Conservation (phyloP, 2,797 vertebrate species). For the Novumbra hubbsi region DNA sequence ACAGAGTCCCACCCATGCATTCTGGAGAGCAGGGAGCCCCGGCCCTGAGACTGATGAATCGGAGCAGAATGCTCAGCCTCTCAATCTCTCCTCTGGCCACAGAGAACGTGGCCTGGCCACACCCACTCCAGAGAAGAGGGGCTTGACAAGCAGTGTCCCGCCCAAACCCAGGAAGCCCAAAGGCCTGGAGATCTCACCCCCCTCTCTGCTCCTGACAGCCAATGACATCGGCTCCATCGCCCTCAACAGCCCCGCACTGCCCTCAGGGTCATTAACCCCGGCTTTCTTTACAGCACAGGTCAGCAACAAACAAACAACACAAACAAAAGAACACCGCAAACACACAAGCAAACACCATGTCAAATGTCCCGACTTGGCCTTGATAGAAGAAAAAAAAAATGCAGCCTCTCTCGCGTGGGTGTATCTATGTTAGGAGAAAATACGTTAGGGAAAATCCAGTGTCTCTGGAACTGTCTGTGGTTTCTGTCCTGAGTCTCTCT, state of each 20-base stretch:
- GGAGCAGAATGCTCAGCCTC: slow-evolving; percentile 67
- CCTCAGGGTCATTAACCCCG: slow-evolving; percentile 85
- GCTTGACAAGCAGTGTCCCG: slow-evolving; percentile 67
- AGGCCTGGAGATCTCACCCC: slow-evolving; percentile 84
- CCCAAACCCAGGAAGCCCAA: slow-evolving; percentile 88
- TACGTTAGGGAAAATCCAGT: neutral
- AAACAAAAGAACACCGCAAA: slow-evolving; percentile 16
- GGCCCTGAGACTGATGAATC: slow-evolving; percentile 77
- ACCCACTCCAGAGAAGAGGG: slow-evolving; percentile 49
- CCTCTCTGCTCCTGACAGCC: slow-evolving; percentile 84
- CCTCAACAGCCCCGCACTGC: slow-evolving; percentile 85
- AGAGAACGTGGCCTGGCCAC: slow-evolving; percentile 71
- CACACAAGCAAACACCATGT: slow-evolving; percentile 9
- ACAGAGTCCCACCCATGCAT: slow-evolving; percentile 72
- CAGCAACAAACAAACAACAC: slow-evolving; percentile 33
- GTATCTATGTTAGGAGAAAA: neutral
- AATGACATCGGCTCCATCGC: slow-evolving; percentile 83
- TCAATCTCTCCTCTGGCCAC: slow-evolving; percentile 86
- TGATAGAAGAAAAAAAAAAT: slow-evolving; percentile 12
- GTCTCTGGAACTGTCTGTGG: neutral
- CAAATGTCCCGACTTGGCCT: neutral
- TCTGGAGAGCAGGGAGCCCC: slow-evolving; percentile 74
- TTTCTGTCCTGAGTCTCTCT: too few relatives aligned
- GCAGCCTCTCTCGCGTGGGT: slow-evolving; percentile 8
- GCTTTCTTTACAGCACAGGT: slow-evolving; percentile 91